Evolutionary conservation across 1,140 invertebrate species (phyloP), one percentile per base, ranked within the genome.

Genomic region (Aphis gossypii): DNA sequence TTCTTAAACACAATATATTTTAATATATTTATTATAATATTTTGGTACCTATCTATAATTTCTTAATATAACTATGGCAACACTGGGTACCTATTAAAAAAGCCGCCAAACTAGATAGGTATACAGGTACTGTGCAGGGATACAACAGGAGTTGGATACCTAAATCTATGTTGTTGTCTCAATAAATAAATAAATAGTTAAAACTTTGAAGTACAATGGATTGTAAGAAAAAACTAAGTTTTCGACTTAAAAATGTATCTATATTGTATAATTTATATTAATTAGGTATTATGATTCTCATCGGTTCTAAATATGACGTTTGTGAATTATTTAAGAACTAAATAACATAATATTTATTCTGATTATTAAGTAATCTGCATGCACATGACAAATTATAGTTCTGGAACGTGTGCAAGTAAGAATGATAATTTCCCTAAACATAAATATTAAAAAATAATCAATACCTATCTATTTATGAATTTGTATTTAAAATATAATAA

Each of bases 1-100:
- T 76, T 76, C n/a, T 76, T 76, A 76, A 18, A 20, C 5, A 18
- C 30, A n/a, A 76, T 76, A 35, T n/a, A 76, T 76, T 76, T 76
- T 76, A 76, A 68, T n/a, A 68, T 68, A 68, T 68, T 18, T 68
- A n/a, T n/a, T 20, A 76, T 76, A 76, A 76, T 76, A 18, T n/a
- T n/a, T 76, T n/a, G 30, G 60, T 76, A n/a, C 60, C 14, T 76
- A 76, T n/a, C 60, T n/a, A 68, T 68, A n/a, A 14, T 76, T 76
- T 76, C 30, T 76, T 76, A n/a, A 68, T n/a, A 68, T 76, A n/a
- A 76, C 60, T 76, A n/a, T 68, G 60, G 60, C 60, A 76, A 76
- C 60, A 76, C 60, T 76, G 60, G 30, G 30, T 76, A 41, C 38
- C 38, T 41, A 76, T 76, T 76, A n/a, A 76, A 76, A 76, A 76